Conservation (phyloP, 2,888 invertebrate species). For the Diarsia brunnea region DNA sequence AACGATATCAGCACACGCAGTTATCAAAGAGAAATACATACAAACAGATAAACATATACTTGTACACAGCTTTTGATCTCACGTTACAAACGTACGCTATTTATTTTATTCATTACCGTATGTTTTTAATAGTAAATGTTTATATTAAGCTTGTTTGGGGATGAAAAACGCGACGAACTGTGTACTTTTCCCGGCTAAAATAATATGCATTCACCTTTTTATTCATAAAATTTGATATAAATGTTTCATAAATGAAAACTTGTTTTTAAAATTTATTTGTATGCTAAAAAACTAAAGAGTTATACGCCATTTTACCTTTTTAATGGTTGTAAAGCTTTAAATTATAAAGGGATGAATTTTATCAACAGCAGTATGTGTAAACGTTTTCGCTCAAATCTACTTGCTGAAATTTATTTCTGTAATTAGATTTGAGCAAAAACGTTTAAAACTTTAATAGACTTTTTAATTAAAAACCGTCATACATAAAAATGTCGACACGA, state of each 20-base stretch:
- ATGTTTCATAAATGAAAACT: conserved; percentile 4
- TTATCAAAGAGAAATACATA: conserved; percentile 56
- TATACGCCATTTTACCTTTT: background rate
- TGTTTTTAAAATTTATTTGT: conserved; percentile 14
- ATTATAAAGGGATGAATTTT: background rate
- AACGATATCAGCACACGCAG: conserved; percentile 60
- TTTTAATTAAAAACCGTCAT: too few relatives aligned
- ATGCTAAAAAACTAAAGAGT: conserved; percentile 1
- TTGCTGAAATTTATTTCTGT: too few relatives aligned
- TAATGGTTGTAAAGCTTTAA: background rate
- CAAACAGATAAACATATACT: conserved; percentile 44
- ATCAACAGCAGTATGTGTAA: background rate
- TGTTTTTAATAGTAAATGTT: conserved; percentile 38
- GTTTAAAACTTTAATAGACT: too few relatives aligned
- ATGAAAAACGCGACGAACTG: conserved; percentile 11
- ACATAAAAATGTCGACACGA: too few relatives aligned
- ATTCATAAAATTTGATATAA: background rate
- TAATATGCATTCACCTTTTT: conserved; percentile 19
- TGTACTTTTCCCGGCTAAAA: conserved; percentile 27
- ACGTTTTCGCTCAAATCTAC: background rate
- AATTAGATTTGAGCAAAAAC: too few relatives aligned
- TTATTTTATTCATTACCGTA: conserved; percentile 52
- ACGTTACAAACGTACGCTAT: conserved; percentile 24
- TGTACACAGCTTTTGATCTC: conserved; percentile 43
- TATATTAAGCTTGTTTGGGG: conserved; percentile 2